Evolutionary conservation across 1,140 invertebrate genomes (phyloP).

Genomic region (Teleopsis dalmanni): DNA sequence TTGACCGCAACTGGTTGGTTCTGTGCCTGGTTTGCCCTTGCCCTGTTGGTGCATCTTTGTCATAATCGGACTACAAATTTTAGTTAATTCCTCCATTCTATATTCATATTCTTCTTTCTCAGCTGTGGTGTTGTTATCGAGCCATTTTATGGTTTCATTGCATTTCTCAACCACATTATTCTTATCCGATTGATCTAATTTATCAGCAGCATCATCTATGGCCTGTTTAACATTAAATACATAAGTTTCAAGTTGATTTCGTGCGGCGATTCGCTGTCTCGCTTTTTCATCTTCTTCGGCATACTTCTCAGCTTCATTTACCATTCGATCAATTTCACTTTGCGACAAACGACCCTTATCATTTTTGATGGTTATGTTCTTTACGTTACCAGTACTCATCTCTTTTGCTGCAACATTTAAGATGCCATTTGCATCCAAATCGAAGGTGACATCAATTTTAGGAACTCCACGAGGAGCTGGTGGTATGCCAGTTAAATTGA

Average conservation of each 20-base stretch:
- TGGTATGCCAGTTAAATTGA: constrained; percentile 71
- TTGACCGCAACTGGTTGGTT: constrained; percentile 21
- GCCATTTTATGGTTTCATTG: constrained; percentile 53
- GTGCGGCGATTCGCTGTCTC: constrained; percentile 53
- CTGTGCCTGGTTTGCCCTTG: neutral
- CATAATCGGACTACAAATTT: constrained; percentile 48
- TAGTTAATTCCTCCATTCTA: constrained; percentile 50
- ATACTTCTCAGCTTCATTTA: constrained; percentile 30
- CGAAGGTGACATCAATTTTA: constrained; percentile 64
- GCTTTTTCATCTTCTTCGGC: constrained; percentile 58
- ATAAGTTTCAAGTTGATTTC: constrained; percentile 61
- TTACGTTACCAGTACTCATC: constrained; percentile 49
- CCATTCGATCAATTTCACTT: constrained; percentile 64
- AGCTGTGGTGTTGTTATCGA: constrained; percentile 56
- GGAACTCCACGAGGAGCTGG: constrained; percentile 72
- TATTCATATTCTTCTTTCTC: constrained; percentile 60
- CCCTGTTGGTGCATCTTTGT: constrained; percentile 46
- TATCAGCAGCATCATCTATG: constrained; percentile 48
- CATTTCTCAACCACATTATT: constrained; percentile 53
- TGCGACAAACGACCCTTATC: constrained; percentile 74
- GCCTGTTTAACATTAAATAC: constrained; percentile 61
- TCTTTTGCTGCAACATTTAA: constrained; percentile 57
- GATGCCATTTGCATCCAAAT: constrained; percentile 56
- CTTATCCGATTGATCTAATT: constrained; percentile 55
- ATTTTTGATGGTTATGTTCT: constrained; percentile 78